These are phyloP conservation scores for Bucorvus abyssinicus DNA, from an alignment of 2,797 vertebrate genomes.

Conservation along the genomic window DNA sequence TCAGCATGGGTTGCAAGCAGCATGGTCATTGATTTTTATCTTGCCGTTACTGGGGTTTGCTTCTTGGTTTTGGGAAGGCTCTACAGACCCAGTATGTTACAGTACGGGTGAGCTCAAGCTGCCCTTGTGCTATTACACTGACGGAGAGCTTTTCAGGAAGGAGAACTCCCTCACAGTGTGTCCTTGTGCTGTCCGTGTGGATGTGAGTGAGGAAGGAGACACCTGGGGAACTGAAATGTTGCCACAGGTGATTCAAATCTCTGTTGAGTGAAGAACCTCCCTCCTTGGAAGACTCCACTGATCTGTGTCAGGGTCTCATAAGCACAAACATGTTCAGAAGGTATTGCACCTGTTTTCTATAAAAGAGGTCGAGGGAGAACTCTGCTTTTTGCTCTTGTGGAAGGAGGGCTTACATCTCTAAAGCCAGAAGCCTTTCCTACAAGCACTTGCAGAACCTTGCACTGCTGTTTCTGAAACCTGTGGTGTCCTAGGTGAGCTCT, in stretches of 20 bases:
- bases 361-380: neutral
- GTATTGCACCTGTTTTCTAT: neutral
- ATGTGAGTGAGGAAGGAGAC: neutral
- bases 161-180: no score
- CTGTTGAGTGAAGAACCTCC: neutral
- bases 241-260: neutral
- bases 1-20: neutral
- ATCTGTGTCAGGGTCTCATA: neutral
- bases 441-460: accelerated
- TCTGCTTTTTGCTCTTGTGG: neutral
- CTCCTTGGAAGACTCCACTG: neutral
- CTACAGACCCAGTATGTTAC: neutral
- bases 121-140: neutral
- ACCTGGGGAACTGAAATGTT: neutral
- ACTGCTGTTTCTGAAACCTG: neutral
- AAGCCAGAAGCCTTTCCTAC: neutral
- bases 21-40: neutral
- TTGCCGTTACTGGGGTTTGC: neutral
- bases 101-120: neutral
- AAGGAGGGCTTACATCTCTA: neutral
- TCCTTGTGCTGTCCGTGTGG: neutral
- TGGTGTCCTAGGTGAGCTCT: neutral
- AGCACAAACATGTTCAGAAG: neutral
- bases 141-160: neutral
- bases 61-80: neutral